Percentiles rank a stretch among this genome's conserved stretches.
Evolutionary conservation across 2,888 invertebrate genomes (phyloP).

Genomic region (Formica aserva): DNA sequence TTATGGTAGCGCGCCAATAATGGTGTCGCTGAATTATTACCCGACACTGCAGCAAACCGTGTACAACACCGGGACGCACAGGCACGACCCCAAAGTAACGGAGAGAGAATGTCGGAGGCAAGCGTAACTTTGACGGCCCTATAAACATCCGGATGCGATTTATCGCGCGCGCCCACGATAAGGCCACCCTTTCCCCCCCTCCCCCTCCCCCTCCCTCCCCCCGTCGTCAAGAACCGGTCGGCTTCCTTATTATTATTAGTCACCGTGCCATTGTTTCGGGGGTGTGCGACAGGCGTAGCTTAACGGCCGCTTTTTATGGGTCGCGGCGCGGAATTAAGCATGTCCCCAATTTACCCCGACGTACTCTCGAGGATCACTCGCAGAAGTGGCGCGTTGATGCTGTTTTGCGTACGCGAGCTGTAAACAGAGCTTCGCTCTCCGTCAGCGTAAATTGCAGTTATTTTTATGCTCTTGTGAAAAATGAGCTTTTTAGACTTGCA

Average conservation of each 20-base stretch:
- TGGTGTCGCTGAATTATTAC: conserved; percentile 51
- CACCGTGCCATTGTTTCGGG: conserved; percentile 12
- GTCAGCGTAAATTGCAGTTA: conserved; percentile 44
- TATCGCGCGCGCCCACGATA: conserved; percentile 18
- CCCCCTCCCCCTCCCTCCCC: background rate
- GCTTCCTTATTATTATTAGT: conserved; percentile 41
- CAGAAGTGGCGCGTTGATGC: background rate
- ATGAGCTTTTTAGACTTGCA: too few species aligned
- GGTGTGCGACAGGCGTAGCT: conserved; percentile 29
- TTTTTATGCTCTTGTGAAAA: conserved; percentile 37
- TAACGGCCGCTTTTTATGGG: conserved; percentile 46
- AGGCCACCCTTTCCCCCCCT: too few species aligned
- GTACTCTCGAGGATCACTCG: conserved; percentile 33
- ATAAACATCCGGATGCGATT: conserved; percentile 47
- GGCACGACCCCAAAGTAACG: background rate
- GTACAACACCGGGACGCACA: background rate
- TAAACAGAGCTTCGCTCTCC: conserved; percentile 45
- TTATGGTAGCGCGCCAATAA: conserved; percentile 53
- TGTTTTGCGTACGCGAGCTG: conserved; percentile 47
- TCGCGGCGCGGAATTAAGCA: conserved; percentile 46
- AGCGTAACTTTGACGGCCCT: conserved; percentile 42
- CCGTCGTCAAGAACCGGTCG: conserved; percentile 23
- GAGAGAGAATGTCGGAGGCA: conserved; percentile 15
- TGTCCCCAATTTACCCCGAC: conserved; percentile 39
- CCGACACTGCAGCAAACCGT: conserved; percentile 17